A percentile compares a stretch with the other conserved stretches of the same genome.
These are phyloP conservation scores for Pinctada fucata DNA, from an alignment of 2,888 invertebrate species.

Conservation along the genomic window DNA sequence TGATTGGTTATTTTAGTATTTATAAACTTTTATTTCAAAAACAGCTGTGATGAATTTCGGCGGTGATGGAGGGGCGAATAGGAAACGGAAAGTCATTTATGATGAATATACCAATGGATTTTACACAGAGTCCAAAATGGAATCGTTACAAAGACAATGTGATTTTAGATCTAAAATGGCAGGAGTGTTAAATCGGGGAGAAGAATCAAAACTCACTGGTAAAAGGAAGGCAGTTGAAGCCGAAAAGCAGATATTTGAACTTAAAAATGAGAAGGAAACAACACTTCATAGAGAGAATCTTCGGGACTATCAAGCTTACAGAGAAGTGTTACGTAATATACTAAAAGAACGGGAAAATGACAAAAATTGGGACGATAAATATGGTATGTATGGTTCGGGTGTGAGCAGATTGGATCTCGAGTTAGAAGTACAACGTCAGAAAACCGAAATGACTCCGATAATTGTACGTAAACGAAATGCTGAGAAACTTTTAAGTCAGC, in stretches of 20 bases:
- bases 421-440: constrained; percentile 52
- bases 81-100: constrained; percentile 58
- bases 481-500: constrained; percentile 46
- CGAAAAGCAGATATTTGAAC: constrained; percentile 56
- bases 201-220: constrained; percentile 52
- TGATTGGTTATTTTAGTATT: no score
- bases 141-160: constrained; percentile 60
- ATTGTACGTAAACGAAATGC: constrained; percentile 56
- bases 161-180: constrained; percentile 57
- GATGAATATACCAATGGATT: constrained; percentile 62
- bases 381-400: constrained; percentile 58
- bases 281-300: constrained; percentile 55
- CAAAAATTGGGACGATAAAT: constrained; percentile 45
- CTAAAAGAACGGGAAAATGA: constrained; percentile 47
- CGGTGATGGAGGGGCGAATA: constrained; percentile 43
- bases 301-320: constrained; percentile 62
- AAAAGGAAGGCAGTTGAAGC: constrained; percentile 58
- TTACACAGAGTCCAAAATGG: constrained; percentile 63
- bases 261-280: constrained; percentile 54
- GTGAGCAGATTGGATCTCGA: constrained; percentile 53
- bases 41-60: constrained; percentile 31
- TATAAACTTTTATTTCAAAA: no score
- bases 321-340: constrained; percentile 56
- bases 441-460: constrained; percentile 57
- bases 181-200: constrained; percentile 62